These are phyloP conservation scores for Hydrocynus forskahlii DNA, from an alignment of 2,797 vertebrate genomes.

Conservation along the genomic window DNA sequence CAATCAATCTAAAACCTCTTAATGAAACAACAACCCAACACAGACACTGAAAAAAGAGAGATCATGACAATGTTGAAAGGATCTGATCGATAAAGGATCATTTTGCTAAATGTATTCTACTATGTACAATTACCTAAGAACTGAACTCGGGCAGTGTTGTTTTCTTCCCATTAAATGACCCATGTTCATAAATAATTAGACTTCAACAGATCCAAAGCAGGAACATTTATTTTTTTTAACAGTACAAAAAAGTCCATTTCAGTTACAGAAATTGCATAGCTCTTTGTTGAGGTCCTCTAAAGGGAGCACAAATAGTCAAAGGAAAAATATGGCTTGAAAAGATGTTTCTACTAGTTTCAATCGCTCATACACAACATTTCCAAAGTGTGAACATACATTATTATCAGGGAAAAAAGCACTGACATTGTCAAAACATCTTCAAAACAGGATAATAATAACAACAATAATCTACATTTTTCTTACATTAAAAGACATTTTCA, in stretches of 20 bases:
- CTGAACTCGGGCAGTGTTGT: too few relatives aligned
- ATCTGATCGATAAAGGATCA: too few relatives aligned
- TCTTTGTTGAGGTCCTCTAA: not conserved
- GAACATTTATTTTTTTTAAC: not conserved
- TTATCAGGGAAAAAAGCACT: not conserved
- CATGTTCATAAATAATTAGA: not conserved
- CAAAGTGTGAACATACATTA: not conserved
- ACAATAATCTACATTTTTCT: too few relatives aligned
- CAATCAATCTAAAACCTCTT: too few relatives aligned
- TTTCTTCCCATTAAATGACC: too few relatives aligned
- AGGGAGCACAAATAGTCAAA: not conserved
- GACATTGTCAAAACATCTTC: not conserved
- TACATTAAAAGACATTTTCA: too few relatives aligned
- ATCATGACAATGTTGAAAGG: too few relatives aligned
- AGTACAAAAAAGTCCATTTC: not conserved
- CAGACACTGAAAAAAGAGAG: too few relatives aligned
- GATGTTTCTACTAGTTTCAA: not conserved
- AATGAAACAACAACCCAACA: too few relatives aligned
- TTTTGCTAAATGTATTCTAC: too few relatives aligned
- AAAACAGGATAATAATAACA: not conserved
- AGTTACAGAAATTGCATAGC: conserved; percentile 7
- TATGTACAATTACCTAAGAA: too few relatives aligned
- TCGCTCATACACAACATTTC: not conserved
- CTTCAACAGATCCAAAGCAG: not conserved
- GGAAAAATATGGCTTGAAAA: conserved; percentile 2